Conservation (phyloP, 1,140 invertebrate genomes). For the Drepana arcuata region DNA sequence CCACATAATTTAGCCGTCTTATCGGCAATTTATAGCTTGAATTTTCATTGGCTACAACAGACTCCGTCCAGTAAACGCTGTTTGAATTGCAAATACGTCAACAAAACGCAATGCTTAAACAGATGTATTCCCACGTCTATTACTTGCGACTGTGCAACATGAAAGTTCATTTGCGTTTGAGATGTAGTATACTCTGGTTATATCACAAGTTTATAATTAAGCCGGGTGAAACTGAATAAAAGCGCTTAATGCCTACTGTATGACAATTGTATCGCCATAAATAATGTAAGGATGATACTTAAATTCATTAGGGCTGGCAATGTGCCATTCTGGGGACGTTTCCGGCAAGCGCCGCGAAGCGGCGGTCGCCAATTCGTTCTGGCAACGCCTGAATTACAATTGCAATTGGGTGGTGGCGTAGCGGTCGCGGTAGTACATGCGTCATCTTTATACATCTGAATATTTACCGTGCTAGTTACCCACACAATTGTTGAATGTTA, state of each 20-base stretch:
- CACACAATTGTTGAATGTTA: no score
- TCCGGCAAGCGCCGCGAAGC: constrained; percentile 44
- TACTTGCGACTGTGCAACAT: constrained; percentile 14
- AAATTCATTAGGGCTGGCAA: constrained; percentile 46
- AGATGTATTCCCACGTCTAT: constrained; percentile 35
- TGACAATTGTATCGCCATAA: constrained; percentile 26
- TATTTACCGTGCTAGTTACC: no score
- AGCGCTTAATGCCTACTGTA: constrained; percentile 13
- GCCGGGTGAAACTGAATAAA: constrained; percentile 14
- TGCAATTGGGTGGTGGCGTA: constrained; percentile 32
- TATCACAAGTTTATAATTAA: no score
- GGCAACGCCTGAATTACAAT: constrained; percentile 45
- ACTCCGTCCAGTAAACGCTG: constrained; percentile 26
- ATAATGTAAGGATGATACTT: constrained; percentile 32
- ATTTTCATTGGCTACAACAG: constrained; percentile 23
- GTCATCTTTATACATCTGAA: constrained; percentile 36
- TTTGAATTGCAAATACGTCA: constrained; percentile 34
- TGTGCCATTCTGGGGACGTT: constrained; percentile 48
- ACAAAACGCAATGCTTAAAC: constrained; percentile 22
- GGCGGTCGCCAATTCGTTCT: constrained; percentile 39
- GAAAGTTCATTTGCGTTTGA: constrained; percentile 6
- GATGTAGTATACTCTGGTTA: no score
- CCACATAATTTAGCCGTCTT: constrained; percentile 23
- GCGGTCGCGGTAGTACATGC: constrained; percentile 35
- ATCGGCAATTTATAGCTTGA: constrained; percentile 27